Conservation (phyloP, 2,797 vertebrate genomes). For the Glossophaga mutica region DNA sequence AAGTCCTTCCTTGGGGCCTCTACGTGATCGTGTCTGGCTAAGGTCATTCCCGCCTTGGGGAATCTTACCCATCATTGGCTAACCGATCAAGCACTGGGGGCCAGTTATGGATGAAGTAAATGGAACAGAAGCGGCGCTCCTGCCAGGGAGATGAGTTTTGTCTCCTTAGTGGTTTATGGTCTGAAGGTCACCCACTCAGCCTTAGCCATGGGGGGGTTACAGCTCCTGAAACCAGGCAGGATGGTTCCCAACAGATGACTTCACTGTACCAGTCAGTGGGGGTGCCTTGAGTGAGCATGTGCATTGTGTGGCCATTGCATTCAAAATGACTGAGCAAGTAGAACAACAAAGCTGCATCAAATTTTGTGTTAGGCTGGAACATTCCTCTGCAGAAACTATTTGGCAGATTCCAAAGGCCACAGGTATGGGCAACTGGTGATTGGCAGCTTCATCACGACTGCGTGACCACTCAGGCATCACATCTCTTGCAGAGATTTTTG, state of each 20-base stretch:
- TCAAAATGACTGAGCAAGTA: not conserved
- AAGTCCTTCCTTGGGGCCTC: no score
- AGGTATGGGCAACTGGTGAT: not conserved
- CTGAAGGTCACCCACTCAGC: no score
- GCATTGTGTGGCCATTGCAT: not conserved
- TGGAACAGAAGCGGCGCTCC: no score
- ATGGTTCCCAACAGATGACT: not conserved
- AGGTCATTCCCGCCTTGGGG: no score
- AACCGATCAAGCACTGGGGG: no score
- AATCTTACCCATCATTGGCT: no score
- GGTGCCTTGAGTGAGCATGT: not conserved
- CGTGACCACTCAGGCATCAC: not conserved
- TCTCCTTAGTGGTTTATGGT: no score
- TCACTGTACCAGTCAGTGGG: not conserved
- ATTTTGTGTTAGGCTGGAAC: not conserved
- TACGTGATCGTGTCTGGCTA: no score
- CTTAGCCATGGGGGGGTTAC: no score
- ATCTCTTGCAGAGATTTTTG: not conserved
- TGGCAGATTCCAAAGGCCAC: not conserved
- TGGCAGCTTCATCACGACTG: not conserved
- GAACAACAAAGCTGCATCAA: not conserved
- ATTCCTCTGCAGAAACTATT: not conserved
- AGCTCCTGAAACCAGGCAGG: no score
- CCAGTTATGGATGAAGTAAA: no score
- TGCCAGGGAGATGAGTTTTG: no score